These are phyloP conservation scores for Platyscelio sp. DNA, from an alignment of 2,888 invertebrate species.

Conservation along the genomic window DNA sequence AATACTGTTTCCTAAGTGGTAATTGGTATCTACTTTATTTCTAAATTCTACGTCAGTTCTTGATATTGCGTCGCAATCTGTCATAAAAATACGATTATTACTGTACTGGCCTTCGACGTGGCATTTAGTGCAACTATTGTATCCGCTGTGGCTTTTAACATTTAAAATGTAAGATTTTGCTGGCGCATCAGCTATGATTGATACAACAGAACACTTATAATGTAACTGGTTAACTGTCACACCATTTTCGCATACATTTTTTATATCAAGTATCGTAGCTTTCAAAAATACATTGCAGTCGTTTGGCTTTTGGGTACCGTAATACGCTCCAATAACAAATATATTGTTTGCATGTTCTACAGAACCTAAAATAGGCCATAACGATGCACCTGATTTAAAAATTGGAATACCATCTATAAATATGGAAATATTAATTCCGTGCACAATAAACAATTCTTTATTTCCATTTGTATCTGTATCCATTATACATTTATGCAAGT, in stretches of 20 bases:
- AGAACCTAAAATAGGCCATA: slow-evolving; percentile 72
- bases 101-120: slow-evolving; percentile 50
- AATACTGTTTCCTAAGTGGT: slow-evolving; percentile 66
- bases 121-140: slow-evolving; percentile 70
- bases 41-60: slow-evolving; percentile 23
- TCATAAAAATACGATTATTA: slow-evolving; percentile 57
- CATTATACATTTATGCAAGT: slow-evolving; percentile 21
- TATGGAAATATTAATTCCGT: slow-evolving; percentile 30
- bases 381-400: slow-evolving; percentile 64
- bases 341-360: slow-evolving; percentile 45
- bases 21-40: slow-evolving; percentile 53
- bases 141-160: slow-evolving; percentile 71
- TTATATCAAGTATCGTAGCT: not conserved
- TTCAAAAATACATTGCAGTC: not conserved
- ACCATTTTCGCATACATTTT: slow-evolving; percentile 51
- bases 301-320: slow-evolving; percentile 51
- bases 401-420: slow-evolving; percentile 65
- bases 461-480: not conserved
- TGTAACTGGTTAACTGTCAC: slow-evolving; percentile 25
- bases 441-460: not conserved
- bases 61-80: not conserved
- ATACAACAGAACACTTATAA: slow-evolving; percentile 11
- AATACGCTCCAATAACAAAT: slow-evolving; percentile 66
- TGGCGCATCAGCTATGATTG: slow-evolving; percentile 68
- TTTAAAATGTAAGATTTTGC: slow-evolving; percentile 62